These are phyloP conservation scores for Pogonocichla stellata DNA, from an alignment of 2,113 vertebrate genomes.

Conservation along the genomic window DNA sequence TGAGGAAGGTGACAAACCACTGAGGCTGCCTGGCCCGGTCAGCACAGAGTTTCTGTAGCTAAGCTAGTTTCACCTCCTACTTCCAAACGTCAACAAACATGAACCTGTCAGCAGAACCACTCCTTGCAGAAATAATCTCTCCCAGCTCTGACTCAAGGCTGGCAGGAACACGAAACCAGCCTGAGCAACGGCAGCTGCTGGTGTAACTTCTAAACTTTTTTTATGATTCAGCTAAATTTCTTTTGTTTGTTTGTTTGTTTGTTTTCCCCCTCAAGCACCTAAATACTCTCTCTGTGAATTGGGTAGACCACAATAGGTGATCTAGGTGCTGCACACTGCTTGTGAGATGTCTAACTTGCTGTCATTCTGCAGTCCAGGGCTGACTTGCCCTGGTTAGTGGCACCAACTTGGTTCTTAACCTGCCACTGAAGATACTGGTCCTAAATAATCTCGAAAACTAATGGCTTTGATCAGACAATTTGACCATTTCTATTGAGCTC, in stretches of 20 bases:
- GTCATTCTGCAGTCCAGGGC: background rate
- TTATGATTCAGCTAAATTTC: background rate
- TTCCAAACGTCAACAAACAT: background rate
- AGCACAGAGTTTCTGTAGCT: background rate
- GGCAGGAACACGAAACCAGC: background rate
- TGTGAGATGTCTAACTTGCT: background rate
- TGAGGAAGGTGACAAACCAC: background rate
- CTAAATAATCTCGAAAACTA: background rate
- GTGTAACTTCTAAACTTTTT: background rate
- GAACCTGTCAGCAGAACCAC: background rate
- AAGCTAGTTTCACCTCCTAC: conserved; percentile 19
- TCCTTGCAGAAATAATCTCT: background rate
- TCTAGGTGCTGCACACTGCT: fast-evolving
- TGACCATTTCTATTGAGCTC: background rate
- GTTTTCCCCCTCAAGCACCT: background rate
- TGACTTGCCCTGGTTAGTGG: fast-evolving
- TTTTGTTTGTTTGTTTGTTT: too few relatives aligned
- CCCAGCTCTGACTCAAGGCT: background rate
- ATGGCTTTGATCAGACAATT: background rate
- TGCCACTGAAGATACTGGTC: background rate
- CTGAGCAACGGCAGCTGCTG: background rate
- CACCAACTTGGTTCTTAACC: background rate
- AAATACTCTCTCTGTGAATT: fast-evolving
- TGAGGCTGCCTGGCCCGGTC: background rate
- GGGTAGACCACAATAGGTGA: background rate